phyloP scores from a whole-genome alignment of 1,140 invertebrate species.

The Cydia pomonella region DNA sequence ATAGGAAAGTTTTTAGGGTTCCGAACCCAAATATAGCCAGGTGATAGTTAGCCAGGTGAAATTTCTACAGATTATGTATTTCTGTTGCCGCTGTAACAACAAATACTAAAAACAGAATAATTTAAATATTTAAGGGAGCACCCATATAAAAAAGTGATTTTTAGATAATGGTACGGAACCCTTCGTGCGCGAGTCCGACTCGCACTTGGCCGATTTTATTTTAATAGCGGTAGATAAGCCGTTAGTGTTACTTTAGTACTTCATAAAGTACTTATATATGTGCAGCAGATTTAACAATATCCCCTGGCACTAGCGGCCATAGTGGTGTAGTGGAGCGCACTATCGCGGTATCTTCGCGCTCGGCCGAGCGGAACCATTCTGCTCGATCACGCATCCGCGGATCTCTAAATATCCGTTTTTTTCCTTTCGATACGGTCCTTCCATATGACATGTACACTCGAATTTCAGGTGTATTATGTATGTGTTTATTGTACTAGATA shows the following conservation, averaged over 20 bases:
- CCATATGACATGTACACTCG: background rate
- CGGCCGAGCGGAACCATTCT: slow-evolving; percentile 68
- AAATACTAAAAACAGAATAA: too few species aligned
- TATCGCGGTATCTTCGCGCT: slow-evolving; percentile 78
- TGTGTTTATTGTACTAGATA: too few species aligned
- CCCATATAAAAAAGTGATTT: too few species aligned
- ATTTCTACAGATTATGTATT: too few species aligned
- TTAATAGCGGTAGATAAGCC: background rate
- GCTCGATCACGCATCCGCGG: slow-evolving; percentile 64
- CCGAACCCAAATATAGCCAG: too few species aligned
- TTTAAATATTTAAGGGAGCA: too few species aligned
- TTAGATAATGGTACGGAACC: too few species aligned
- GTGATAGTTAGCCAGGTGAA: too few species aligned
- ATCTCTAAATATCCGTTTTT: slow-evolving; percentile 33
- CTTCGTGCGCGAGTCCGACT: too few species aligned
- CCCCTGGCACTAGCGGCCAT: slow-evolving; percentile 45
- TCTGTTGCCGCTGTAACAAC: too few species aligned
- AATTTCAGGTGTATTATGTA: background rate
- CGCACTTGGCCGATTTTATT: too few species aligned
- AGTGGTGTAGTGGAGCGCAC: slow-evolving; percentile 68
- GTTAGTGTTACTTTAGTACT: background rate
- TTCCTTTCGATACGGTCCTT: slow-evolving; percentile 38
- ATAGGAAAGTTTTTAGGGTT: too few species aligned
- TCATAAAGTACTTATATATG: background rate
- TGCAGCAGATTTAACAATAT: background rate